Evolutionary conservation across 2,888 invertebrate species (phyloP).

Genomic region (Temnothorax rugatulus): DNA sequence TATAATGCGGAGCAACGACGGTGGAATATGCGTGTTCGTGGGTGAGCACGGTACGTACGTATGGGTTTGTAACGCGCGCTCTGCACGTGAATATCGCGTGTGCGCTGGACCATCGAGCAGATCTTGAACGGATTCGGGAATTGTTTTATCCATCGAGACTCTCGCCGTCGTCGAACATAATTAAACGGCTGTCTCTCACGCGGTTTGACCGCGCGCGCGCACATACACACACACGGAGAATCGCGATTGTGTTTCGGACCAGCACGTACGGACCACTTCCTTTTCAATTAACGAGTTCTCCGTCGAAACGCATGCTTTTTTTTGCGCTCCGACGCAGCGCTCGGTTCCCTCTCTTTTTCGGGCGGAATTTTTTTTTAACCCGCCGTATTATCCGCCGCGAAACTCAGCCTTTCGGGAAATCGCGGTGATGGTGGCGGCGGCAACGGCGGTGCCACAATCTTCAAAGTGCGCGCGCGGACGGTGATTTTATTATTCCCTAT

Average conservation of each 20-base stretch:
- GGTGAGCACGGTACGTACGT: background rate
- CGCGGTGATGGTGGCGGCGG: slow-evolving; percentile 32
- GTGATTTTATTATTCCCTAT: slow-evolving; percentile 68
- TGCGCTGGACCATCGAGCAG: background rate
- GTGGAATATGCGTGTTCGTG: background rate
- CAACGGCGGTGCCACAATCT: slow-evolving; percentile 56
- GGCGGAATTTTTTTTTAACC: slow-evolving; percentile 24
- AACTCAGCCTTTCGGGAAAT: slow-evolving; percentile 63
- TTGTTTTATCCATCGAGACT: background rate
- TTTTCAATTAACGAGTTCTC: slow-evolving; percentile 55
- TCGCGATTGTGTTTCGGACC: slow-evolving; percentile 35
- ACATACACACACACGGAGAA: background rate
- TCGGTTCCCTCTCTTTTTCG: slow-evolving; percentile 6
- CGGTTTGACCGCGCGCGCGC: background rate
- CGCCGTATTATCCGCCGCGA: slow-evolving; percentile 49
- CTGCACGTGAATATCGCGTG: no score
- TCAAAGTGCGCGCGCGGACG: slow-evolving; percentile 53
- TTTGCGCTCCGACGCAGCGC: background rate
- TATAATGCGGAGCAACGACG: slow-evolving; percentile 67
- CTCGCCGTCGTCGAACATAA: background rate
- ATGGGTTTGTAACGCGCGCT: background rate
- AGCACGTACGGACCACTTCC: slow-evolving; percentile 28
- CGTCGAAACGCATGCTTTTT: slow-evolving; percentile 22
- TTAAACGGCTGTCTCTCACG: background rate
- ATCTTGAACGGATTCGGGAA: slow-evolving; percentile 25